A percentile compares a stretch with the other conserved stretches of the same genome.
Conservation (phyloP, 2,888 invertebrate genomes). For the Rhyacophila evoluta region DNA sequence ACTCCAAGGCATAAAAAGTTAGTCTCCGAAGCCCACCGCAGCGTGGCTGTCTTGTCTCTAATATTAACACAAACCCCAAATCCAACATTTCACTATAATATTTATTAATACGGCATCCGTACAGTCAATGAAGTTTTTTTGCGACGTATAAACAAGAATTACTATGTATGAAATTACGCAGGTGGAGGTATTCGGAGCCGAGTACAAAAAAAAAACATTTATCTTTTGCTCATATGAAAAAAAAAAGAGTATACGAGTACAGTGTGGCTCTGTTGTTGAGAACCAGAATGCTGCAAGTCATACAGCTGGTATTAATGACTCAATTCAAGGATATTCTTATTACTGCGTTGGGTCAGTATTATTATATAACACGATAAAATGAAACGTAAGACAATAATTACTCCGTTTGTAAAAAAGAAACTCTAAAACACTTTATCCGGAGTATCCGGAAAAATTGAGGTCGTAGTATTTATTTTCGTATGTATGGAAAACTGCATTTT, state of each 20-base stretch:
- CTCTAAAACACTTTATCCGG: too few relatives aligned
- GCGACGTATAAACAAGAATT: background rate
- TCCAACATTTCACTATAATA: background rate
- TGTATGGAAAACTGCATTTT: too few relatives aligned
- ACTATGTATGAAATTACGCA: background rate
- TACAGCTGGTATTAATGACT: constrained; percentile 1
- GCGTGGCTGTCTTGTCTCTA: background rate
- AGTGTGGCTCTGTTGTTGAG: background rate
- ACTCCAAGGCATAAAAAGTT: too few relatives aligned
- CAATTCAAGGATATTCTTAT: constrained; percentile 15
- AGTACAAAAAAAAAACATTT: background rate
- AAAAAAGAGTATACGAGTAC: background rate
- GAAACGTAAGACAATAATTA: background rate
- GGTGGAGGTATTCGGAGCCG: background rate
- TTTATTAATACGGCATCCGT: background rate
- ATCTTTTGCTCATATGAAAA: background rate
- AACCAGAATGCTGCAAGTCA: constrained; percentile 17
- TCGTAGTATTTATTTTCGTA: background rate
- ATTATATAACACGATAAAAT: background rate
- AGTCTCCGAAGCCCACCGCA: too few relatives aligned
- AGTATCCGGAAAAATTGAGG: background rate
- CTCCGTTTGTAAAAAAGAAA: too few relatives aligned
- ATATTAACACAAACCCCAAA: background rate
- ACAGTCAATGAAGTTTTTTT: constrained; percentile 9
- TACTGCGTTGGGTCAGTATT: background rate